phyloP scores from a whole-genome alignment of 1,140 invertebrate genomes.

The Drosophila neocordata region DNA sequence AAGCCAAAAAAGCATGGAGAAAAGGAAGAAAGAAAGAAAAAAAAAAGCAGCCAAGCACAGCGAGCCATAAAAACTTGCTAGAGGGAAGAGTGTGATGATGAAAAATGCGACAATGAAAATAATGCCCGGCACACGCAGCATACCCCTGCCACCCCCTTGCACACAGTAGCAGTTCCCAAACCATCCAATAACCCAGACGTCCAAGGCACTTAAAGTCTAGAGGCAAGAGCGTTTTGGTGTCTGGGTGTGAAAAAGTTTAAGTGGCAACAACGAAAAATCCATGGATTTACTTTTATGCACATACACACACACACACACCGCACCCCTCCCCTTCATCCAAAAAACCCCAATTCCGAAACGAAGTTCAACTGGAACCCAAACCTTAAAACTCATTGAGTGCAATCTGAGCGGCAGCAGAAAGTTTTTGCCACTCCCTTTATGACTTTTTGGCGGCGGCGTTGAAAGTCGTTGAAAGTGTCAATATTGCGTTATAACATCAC shows the following conservation, averaged over 20 bases:
- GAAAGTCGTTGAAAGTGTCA: conserved; percentile 81
- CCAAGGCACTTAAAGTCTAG: conserved; percentile 70
- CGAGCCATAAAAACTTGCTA: conserved; percentile 69
- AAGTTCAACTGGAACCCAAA: neutral
- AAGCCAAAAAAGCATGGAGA: conserved; percentile 35
- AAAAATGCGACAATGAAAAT: conserved; percentile 82
- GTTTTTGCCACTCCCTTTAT: conserved; percentile 72
- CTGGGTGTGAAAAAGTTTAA: conserved; percentile 80
- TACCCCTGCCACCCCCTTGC: conserved; percentile 12
- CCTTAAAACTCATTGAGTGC: conserved; percentile 45
- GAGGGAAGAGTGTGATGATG: conserved; percentile 65
- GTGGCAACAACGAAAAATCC: conserved; percentile 77
- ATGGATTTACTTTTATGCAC: conserved; percentile 80
- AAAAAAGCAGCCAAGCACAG: conserved; percentile 46
- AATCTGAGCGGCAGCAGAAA: conserved; percentile 62
- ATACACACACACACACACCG: conserved; percentile 26
- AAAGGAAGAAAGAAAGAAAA: conserved; percentile 10
- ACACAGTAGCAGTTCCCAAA: conserved; percentile 24
- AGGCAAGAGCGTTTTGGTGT: conserved; percentile 44
- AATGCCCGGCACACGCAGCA: conserved; percentile 68
- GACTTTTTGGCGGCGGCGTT: conserved; percentile 73
- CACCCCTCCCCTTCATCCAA: neutral
- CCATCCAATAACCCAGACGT: conserved; percentile 39
- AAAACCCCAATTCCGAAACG: conserved; percentile 5
- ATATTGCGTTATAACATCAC: conserved; percentile 77